These are phyloP conservation scores for Meandrina meandrites DNA, from an alignment of 92 coral and sea anemone species.

Conservation along the genomic window DNA sequence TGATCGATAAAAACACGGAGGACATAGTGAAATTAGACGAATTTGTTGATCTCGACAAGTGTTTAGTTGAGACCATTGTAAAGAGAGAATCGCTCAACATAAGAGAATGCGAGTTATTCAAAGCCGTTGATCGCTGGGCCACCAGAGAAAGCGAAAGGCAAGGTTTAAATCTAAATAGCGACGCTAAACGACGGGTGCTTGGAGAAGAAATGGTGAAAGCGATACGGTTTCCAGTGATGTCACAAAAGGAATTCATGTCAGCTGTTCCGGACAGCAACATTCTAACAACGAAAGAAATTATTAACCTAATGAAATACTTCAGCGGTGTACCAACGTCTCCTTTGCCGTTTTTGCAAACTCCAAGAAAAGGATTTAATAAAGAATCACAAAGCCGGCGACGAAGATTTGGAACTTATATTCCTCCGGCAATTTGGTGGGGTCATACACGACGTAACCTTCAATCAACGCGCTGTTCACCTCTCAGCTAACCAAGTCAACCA, in stretches of 20 bases:
- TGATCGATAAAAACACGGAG: conserved; percentile 30
- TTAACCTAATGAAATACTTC: conserved; percentile 39
- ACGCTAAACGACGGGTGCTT: conserved; percentile 12
- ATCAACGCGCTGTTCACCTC: neutral
- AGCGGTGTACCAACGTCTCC: conserved; percentile 21
- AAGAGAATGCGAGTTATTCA: conserved; percentile 27
- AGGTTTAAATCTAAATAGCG: neutral
- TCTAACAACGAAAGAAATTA: conserved; percentile 28
- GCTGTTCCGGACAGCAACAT: conserved; percentile 37
- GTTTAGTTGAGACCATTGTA: conserved; percentile 29
- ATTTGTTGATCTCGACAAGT: conserved; percentile 19
- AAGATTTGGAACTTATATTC: conserved; percentile 34
- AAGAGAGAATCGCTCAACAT: conserved; percentile 31
- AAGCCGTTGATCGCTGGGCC: conserved; percentile 47
- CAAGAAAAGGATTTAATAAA: conserved; percentile 26
- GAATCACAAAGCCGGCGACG: neutral
- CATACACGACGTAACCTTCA: conserved; percentile 11
- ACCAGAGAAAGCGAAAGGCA: conserved; percentile 17
- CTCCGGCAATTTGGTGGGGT: conserved; percentile 35
- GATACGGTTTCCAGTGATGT: conserved; percentile 42
- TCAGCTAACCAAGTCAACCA: neutral
- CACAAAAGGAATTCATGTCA: conserved; percentile 37
- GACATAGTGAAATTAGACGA: conserved; percentile 24
- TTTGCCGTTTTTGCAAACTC: conserved; percentile 14
- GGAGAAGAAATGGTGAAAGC: conserved; percentile 35